phyloP scores from a whole-genome alignment of 2,113 vertebrate genomes.

The Gallinago media region DNA sequence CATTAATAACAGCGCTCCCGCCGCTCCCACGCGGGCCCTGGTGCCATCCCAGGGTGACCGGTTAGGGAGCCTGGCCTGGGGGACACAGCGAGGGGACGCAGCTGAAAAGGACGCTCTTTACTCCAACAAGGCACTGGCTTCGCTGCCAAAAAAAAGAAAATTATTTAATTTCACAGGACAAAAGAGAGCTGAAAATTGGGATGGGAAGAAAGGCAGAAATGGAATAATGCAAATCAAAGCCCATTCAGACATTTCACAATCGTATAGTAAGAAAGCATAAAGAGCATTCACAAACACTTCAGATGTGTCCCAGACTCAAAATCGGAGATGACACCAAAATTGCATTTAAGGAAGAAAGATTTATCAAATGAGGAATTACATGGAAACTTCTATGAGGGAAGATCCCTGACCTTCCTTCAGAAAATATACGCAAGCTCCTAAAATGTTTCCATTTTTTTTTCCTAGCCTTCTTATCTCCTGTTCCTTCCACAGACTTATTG shows the following conservation, averaged over 20 bases:
- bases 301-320: neutral
- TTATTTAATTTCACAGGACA: slow-evolving; percentile 22
- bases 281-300: neutral
- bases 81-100: neutral
- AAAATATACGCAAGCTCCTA: neutral
- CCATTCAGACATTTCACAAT: slow-evolving; percentile 30
- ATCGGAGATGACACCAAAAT: neutral
- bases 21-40: fast-evolving
- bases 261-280: neutral
- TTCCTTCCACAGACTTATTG: neutral
- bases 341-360: neutral
- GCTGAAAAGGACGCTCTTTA: neutral
- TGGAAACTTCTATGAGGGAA: neutral
- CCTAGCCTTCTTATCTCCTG: neutral
- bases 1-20: fast-evolving
- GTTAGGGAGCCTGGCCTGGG: neutral
- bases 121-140: neutral
- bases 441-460: neutral
- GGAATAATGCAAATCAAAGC: slow-evolving; percentile 46
- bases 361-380: neutral
- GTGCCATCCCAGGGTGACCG: neutral
- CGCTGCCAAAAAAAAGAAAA: slow-evolving; percentile 33
- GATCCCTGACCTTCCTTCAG: neutral
- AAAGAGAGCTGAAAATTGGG: slow-evolving; percentile 33
- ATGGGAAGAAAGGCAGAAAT: slow-evolving; percentile 26